Conservation (phyloP, 2,797 vertebrate species). For the Enteromius treurensis region DNA sequence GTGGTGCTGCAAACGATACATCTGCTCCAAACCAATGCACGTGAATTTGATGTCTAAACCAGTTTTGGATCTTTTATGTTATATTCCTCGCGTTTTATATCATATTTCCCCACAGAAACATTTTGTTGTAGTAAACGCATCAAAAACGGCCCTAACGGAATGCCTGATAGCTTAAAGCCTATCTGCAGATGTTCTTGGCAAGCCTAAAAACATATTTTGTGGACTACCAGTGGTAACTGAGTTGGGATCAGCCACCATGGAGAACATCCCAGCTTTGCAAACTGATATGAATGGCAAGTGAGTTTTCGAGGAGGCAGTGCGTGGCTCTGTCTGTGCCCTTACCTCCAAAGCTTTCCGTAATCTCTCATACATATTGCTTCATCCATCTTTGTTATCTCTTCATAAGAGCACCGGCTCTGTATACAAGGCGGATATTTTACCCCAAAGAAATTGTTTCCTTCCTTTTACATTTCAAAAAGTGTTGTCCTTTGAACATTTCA, state of each 20-base stretch:
- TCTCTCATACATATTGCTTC: slow-evolving; percentile 65
- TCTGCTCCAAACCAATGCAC: slow-evolving; percentile 73
- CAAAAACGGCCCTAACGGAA: slow-evolving; percentile 12
- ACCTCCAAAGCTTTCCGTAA: slow-evolving; percentile 59
- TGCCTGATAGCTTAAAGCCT: slow-evolving; percentile 15
- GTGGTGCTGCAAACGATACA: slow-evolving; percentile 72
- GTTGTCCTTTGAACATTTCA: slow-evolving; percentile 53
- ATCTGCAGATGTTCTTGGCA: slow-evolving; percentile 32
- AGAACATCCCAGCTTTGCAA: slow-evolving; percentile 54
- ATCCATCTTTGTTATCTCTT: slow-evolving; percentile 67
- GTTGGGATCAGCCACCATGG: slow-evolving; percentile 45
- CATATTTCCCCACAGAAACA: slow-evolving; percentile 38
- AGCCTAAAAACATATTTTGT: slow-evolving; percentile 34
- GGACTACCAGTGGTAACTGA: slow-evolving; percentile 39
- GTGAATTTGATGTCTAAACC: slow-evolving; percentile 49
- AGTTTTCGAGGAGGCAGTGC: slow-evolving; percentile 50
- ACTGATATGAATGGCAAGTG: slow-evolving; percentile 58
- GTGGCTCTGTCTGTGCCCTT: slow-evolving; percentile 56
- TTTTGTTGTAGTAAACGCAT: slow-evolving; percentile 23
- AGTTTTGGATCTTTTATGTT: slow-evolving; percentile 28
- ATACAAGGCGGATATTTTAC: slow-evolving; percentile 53
- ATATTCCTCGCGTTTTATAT: slow-evolving; percentile 14
- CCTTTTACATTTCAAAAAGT: slow-evolving; percentile 56
- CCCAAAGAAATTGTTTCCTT: slow-evolving; percentile 60
- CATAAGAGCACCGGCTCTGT: slow-evolving; percentile 57